These are phyloP conservation scores for Axis porcinus DNA, from an alignment of 2,113 vertebrate species.

Conservation along the genomic window DNA sequence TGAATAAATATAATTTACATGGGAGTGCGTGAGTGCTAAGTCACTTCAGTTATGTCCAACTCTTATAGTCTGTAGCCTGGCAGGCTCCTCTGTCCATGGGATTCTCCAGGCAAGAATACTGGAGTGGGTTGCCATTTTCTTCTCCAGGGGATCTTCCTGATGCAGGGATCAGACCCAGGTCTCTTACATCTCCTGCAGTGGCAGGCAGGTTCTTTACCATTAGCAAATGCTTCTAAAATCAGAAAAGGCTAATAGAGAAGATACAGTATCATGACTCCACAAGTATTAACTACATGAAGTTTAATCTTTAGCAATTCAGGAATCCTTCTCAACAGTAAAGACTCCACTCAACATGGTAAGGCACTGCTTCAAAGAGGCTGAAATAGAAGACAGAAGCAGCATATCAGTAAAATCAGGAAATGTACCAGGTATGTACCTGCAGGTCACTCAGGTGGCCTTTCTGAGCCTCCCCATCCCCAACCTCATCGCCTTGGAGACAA, in stretches of 20 bases:
- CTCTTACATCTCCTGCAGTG: background rate
- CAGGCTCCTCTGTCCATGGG: background rate
- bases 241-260: constrained; percentile 43
- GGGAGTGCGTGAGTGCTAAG: background rate
- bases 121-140: background rate
- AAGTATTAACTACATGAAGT: constrained; percentile 36
- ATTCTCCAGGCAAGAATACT: background rate
- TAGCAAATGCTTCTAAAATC: background rate
- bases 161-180: background rate
- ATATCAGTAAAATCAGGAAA: background rate
- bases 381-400: background rate
- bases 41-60: background rate
- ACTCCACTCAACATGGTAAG: background rate
- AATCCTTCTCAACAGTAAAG: background rate
- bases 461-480: background rate
- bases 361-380: background rate
- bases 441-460: no score
- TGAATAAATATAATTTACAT: background rate
- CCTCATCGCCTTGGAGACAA: background rate
- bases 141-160: background rate
- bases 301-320: constrained; percentile 38
- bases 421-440: background rate
- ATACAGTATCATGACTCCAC: background rate
- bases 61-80: background rate
- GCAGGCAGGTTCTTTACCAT: background rate